Evolutionary conservation across 2,113 vertebrate species (phyloP).

Genomic region (Collichthys lucidus): DNA sequence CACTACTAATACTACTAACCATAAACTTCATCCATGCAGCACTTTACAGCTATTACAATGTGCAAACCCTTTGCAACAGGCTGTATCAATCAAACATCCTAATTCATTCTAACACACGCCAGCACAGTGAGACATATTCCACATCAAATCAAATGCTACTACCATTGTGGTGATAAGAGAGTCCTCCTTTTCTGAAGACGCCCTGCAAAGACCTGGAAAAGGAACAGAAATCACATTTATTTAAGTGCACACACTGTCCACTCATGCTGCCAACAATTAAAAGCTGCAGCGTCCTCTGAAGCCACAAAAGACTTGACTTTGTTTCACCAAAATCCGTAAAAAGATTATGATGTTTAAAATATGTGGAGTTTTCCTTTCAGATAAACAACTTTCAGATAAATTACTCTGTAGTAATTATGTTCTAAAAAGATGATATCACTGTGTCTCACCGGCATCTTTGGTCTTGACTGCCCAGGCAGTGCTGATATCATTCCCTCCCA

Average conservation of each 20-base stretch:
- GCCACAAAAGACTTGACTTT: background rate
- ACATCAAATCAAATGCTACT: slow-evolving; percentile 31
- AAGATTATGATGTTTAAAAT: background rate
- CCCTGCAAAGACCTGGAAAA: slow-evolving; percentile 85
- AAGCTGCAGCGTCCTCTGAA: background rate
- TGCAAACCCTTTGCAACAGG: background rate
- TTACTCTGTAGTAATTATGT: background rate
- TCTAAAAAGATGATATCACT: background rate
- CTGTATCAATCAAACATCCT: background rate
- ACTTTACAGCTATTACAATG: background rate
- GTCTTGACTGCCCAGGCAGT: slow-evolving; percentile 81
- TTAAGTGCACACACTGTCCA: background rate
- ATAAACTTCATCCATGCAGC: background rate
- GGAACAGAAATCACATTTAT: slow-evolving; percentile 23
- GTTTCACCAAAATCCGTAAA: too few species aligned
- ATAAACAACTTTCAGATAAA: background rate
- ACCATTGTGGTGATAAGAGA: slow-evolving; percentile 94
- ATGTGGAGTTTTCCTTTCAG: background rate
- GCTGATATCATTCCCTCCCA: slow-evolving; percentile 73
- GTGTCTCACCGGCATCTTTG: slow-evolving; percentile 86
- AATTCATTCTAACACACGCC: background rate
- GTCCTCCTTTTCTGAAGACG: slow-evolving; percentile 88
- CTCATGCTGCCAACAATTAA: background rate
- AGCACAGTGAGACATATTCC: background rate
- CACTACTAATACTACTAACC: background rate